These are phyloP conservation scores for Serrognathus titanus DNA, from an alignment of 2,888 invertebrate species.

Conservation along the genomic window DNA sequence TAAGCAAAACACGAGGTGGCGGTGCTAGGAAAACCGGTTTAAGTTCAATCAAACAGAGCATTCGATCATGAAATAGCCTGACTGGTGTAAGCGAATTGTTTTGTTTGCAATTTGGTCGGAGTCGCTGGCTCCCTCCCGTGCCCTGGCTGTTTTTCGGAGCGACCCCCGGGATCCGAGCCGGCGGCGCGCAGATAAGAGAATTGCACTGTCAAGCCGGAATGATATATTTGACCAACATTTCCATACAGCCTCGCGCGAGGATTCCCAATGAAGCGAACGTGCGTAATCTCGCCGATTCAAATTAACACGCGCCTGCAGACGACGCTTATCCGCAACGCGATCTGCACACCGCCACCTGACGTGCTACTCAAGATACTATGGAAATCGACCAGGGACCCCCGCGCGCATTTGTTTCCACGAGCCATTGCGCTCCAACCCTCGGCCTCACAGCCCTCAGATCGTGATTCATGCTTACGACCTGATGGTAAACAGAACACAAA, in stretches of 20 bases:
- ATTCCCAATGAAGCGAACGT: constrained; percentile 49
- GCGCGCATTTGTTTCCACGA: constrained; percentile 23
- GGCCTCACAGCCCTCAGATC: constrained; percentile 20
- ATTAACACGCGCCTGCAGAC: constrained; percentile 53
- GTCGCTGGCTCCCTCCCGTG: constrained; percentile 24
- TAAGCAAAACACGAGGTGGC: too few species aligned
- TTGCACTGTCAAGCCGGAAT: constrained; percentile 86
- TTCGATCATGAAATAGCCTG: constrained; percentile 37
- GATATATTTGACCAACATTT: constrained; percentile 89
- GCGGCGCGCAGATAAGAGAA: constrained; percentile 75
- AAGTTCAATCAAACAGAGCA: constrained; percentile 32
- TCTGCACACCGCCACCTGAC: constrained; percentile 1
- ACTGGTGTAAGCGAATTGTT: constrained; percentile 40
- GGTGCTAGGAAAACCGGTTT: constrained; percentile 23
- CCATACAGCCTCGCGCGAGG: constrained; percentile 59
- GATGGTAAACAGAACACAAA: constrained; percentile 28
- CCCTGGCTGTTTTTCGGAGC: constrained; percentile 54
- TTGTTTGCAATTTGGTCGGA: constrained; percentile 47
- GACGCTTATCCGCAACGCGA: not conserved
- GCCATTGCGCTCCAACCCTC: constrained; percentile 21
- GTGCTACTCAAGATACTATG: not conserved
- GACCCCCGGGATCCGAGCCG: constrained; percentile 52
- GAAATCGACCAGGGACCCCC: constrained; percentile 12
- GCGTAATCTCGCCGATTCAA: constrained; percentile 48
- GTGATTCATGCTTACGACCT: constrained; percentile 28